Conservation (phyloP, 2,888 invertebrate species). For the Himalopsyche japonica region DNA sequence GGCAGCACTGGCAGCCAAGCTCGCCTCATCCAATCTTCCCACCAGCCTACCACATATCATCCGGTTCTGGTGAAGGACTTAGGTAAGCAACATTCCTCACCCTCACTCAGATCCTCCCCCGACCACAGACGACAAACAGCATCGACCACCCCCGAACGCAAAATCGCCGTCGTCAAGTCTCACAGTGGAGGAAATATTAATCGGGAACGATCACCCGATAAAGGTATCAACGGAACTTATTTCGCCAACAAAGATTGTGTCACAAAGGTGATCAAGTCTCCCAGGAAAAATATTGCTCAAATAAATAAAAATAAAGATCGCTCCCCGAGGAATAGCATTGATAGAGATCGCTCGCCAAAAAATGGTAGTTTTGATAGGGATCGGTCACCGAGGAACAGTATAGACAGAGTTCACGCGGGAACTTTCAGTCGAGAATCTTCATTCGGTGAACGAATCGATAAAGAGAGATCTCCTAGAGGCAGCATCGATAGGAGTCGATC, state of each 20-base stretch:
- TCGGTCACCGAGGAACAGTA: slow-evolving; percentile 48
- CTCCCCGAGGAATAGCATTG: slow-evolving; percentile 48
- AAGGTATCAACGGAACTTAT: slow-evolving; percentile 43
- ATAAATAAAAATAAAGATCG: slow-evolving; percentile 20
- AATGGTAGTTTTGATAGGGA: slow-evolving; percentile 45
- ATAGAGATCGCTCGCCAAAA: slow-evolving; percentile 26
- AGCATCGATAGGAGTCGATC: slow-evolving; percentile 63
- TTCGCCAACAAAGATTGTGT: slow-evolving; percentile 52
- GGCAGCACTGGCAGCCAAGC: slow-evolving; percentile 94
- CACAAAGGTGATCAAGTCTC: slow-evolving; percentile 59
- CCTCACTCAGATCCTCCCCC: slow-evolving; percentile 60
- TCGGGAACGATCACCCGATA: slow-evolving; percentile 54
- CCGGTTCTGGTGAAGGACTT: slow-evolving; percentile 85
- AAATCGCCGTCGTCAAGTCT: slow-evolving; percentile 58
- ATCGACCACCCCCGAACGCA: slow-evolving; percentile 47
- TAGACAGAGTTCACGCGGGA: slow-evolving; percentile 47
- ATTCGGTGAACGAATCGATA: slow-evolving; percentile 51
- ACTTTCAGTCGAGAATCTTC: slow-evolving; percentile 63
- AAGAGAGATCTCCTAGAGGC: slow-evolving; percentile 29
- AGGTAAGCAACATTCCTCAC: slow-evolving; percentile 70
- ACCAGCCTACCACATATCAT: slow-evolving; percentile 90
- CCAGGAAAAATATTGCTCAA: slow-evolving; percentile 52
- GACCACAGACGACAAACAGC: slow-evolving; percentile 49
- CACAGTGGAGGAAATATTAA: slow-evolving; percentile 59
- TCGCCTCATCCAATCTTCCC: slow-evolving; percentile 89